Conservation (phyloP, 1,140 invertebrate species). For the Dinoponera quadriceps region DNA sequence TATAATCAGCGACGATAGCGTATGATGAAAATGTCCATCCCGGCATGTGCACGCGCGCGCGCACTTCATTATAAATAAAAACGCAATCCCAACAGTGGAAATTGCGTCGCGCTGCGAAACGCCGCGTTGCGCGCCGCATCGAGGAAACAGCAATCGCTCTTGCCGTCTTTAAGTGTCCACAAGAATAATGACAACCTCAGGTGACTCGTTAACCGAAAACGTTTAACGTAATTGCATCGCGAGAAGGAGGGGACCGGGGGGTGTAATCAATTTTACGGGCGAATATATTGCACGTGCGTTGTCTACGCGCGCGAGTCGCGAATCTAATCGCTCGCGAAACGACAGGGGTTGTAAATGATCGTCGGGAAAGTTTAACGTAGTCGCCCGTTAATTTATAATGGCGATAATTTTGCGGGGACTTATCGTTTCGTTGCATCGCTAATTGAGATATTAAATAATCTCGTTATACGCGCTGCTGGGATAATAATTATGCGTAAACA, state of each 20-base stretch:
- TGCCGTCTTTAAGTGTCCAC: slow-evolving; percentile 14
- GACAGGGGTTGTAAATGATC: slow-evolving; percentile 2
- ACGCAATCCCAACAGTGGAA: neutral
- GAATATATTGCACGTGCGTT: slow-evolving; percentile 2
- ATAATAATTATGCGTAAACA: too few relatives aligned
- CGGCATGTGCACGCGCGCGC: too few relatives aligned
- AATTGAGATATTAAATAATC: too few relatives aligned
- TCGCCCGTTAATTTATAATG: too few relatives aligned
- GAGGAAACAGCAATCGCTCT: slow-evolving; percentile 14
- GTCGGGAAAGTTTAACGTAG: too few relatives aligned
- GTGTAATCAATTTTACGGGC: slow-evolving; percentile 31
- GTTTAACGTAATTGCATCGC: slow-evolving; percentile 54
- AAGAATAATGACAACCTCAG: slow-evolving; percentile 50
- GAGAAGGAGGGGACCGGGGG: slow-evolving; percentile 14
- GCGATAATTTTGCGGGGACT: too few relatives aligned
- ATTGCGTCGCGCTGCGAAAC: neutral
- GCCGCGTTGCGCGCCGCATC: neutral
- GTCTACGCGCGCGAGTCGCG: neutral
- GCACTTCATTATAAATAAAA: neutral
- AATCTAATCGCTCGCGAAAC: slow-evolving; percentile 16
- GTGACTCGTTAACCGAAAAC: slow-evolving; percentile 51
- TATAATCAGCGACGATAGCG: neutral
- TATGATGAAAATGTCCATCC: neutral
- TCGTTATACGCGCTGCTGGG: too few relatives aligned
- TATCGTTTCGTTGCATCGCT: too few relatives aligned